Percentiles rank a stretch among this genome's conserved stretches.
Evolutionary conservation across 2,113 vertebrate genomes (phyloP).

Genomic region (Oreotragus oreotragus): DNA sequence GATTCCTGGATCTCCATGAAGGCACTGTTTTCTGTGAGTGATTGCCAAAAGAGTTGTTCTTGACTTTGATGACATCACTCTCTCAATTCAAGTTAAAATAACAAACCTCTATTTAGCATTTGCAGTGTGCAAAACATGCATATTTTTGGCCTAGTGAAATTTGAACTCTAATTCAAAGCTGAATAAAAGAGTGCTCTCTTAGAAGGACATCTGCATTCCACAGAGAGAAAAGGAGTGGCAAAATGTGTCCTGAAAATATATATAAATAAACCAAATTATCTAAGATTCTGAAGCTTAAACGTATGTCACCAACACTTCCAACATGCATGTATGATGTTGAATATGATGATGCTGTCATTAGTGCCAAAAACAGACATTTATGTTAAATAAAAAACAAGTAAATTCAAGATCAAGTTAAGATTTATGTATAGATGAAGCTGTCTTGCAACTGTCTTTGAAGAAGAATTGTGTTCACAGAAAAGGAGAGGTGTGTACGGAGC

Average conservation of each 20-base stretch:
- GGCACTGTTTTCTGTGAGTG: neutral
- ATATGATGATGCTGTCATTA: neutral
- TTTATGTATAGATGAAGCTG: neutral
- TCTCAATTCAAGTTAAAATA: neutral
- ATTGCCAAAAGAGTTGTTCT: neutral
- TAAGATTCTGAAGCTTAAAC: neutral
- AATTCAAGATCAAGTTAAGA: neutral
- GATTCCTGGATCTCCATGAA: neutral
- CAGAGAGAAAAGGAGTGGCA: neutral
- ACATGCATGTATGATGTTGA: neutral
- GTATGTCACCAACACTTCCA: neutral
- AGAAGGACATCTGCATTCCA: neutral
- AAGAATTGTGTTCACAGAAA: neutral
- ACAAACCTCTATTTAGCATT: neutral
- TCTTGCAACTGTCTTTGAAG: neutral
- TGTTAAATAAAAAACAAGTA: neutral
- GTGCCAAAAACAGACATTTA: neutral
- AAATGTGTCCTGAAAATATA: neutral
- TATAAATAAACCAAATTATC: neutral
- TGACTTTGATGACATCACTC: neutral
- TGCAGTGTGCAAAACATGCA: neutral
- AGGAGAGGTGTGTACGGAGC: rapidly evolving
- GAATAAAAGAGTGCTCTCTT: neutral
- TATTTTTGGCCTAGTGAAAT: neutral
- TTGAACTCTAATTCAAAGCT: neutral